Base-by-base conservation (phyloP, 2,888 invertebrate genomes). In the Andricus quercusramuli region DNA sequence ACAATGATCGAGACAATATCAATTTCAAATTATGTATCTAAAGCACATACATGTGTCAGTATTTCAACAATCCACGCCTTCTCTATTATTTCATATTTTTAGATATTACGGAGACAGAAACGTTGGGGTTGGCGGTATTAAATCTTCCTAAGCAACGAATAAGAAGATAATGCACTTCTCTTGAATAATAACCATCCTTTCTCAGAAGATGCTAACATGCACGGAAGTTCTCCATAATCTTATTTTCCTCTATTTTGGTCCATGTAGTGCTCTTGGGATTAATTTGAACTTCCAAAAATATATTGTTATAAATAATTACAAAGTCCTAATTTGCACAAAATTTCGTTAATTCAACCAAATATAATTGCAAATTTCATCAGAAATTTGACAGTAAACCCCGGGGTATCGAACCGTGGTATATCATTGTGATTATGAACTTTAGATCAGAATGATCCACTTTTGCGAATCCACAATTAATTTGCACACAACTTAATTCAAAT, bases 131-230 rank as follows among this genome's bases (percentile, higher is more conserved):
- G 70, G 32, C 0, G 13, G 32, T 74, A 74, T 29, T 74, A 74
- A 56, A 74, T 74, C 74, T 74, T 74, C 51, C 51, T 74, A 56
- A 74, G 37, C 74, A 56, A 56, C 74, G 74, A 74, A 74, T 74
- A 74, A 74, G 56, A 56, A 51, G 51, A 74, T 74, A 74, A 74
- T 74, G 56, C 56, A 56, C 56, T 74, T 74, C 74, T 74, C 56
- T 74, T 74, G 74, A 74, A 74, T 74, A 74, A 74, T 74, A 74
- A 74, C 74, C 74, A 32, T 56, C 74, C 74, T 56, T 74, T 74
- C 70, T 51, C 20, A 70, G 70, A 70, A 70, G 70, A 74, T 32
- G 29, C 11, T 32, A 51, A 13, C 74, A 51, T 74, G 32, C 32
- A 74, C 56, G 56, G 37, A 37, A 74, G 56, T 74, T 32, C 74